phyloP scores from a whole-genome alignment of 2,113 vertebrate genomes.

The Oreochromis spilurus region DNA sequence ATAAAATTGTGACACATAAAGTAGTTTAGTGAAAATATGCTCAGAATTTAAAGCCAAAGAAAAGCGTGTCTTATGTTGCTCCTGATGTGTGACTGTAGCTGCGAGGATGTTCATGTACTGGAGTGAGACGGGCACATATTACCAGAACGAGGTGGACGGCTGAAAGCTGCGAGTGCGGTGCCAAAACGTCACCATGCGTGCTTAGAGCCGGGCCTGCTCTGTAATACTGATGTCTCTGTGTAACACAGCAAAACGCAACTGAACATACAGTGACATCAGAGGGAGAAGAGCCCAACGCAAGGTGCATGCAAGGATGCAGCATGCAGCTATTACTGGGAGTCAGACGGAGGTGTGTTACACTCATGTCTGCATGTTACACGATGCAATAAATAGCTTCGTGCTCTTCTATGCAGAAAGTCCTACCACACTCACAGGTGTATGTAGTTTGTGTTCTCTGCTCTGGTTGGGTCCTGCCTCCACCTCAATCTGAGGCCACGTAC shows the following conservation, averaged over 20 bases:
- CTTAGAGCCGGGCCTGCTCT: neutral
- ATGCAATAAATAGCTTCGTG: neutral
- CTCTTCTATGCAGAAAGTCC: neutral
- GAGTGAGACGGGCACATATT: neutral
- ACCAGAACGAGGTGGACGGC: neutral
- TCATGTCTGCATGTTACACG: neutral
- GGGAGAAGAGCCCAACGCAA: neutral
- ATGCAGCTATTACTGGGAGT: neutral
- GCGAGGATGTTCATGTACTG: neutral
- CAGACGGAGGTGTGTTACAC: neutral
- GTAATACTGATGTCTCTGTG: neutral
- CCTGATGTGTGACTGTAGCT: neutral
- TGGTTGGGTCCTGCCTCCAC: neutral
- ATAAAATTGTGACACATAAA: neutral
- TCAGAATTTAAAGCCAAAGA: neutral
- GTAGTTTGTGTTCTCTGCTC: neutral
- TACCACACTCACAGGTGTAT: neutral
- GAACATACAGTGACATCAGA: neutral
- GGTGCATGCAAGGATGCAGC: neutral
- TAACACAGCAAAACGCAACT: neutral
- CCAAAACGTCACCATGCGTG: neutral
- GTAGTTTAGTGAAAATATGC: too few species aligned
- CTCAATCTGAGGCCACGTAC: accelerated
- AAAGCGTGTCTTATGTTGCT: neutral
- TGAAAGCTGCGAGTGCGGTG: neutral